Base-by-base conservation (phyloP, 2,113 vertebrate species). In the Puntigrus tetrazona region DNA sequence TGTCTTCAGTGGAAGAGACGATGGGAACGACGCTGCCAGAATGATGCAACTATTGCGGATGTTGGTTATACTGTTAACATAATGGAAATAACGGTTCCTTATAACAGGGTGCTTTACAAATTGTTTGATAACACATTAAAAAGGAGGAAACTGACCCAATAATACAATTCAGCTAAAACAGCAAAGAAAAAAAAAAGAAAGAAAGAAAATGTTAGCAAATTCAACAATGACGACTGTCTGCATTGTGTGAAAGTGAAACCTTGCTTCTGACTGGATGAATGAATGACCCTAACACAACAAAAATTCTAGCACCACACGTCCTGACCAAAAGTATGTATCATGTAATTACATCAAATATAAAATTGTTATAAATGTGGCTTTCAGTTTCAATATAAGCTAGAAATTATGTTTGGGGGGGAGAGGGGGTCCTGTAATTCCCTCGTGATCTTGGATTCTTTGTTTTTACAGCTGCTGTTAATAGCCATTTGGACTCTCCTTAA, bases 1-100 rank as follows among this genome's bases (percentile, higher is more conserved):
- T 22, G 1, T 5, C 36, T 36, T 69, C 65, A 34, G 13, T 6
- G 14, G 7, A 52, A 52, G 9, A 52, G 45, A 75, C 22, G 8
- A 18, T 3, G 55, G 74, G 20, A 76, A 76, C 18, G 0, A 34
- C 25, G 13, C n/a, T 14, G 52, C 75, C 50, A 57, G 20, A 38
- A 78, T 78, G 52, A 78, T 0, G 52, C 52, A 78, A 78, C 75
- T 25, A 13, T 25, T 31, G 22, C 9, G 6, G 18, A 22, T 34
- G 74, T 20, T 18, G 11, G 2, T 52, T 22, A n/a, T n/a, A 55
- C 8, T 34, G 47, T 52, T 13, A 18, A 52, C 74, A 55, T 52
- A 52, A 76, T 55, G 47, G 74, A 77, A 77, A 77, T 55, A n/a
- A 14, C 31, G 38, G 52, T 78, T 78, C 52, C 52, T 78, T 57